Evolutionary conservation across 2,113 vertebrate genomes (phyloP).

Genomic region (Herpailurus yagouaroundi): DNA sequence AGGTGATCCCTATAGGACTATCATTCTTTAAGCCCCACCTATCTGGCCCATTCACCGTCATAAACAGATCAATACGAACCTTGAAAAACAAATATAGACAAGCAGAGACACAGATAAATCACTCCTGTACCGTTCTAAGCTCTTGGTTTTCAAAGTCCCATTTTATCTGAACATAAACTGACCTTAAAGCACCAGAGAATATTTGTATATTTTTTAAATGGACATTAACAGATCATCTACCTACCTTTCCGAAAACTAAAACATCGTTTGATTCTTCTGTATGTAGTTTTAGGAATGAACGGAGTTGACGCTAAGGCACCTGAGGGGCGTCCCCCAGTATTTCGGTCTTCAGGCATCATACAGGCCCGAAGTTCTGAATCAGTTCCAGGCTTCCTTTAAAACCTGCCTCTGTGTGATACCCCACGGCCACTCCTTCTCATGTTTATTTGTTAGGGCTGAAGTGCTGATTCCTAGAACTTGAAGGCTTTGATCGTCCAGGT

Average conservation of each 20-base stretch:
- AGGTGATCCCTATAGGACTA: neutral
- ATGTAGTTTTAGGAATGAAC: constrained; percentile 89
- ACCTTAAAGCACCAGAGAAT: neutral
- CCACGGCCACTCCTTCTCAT: constrained; percentile 41
- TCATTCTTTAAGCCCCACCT: neutral
- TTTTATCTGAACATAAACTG: neutral
- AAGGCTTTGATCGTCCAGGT: constrained; percentile 71
- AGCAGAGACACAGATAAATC: constrained; percentile 72
- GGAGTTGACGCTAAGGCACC: constrained; percentile 86
- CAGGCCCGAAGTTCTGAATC: constrained; percentile 68
- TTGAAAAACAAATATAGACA: constrained; percentile 27
- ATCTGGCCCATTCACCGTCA: neutral
- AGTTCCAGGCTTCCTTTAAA: constrained; percentile 66
- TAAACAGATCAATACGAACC: constrained; percentile 39
- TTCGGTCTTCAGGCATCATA: constrained; percentile 89
- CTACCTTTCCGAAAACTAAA: constrained; percentile 92
- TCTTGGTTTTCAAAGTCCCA: constrained; percentile 29
- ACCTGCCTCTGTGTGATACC: constrained; percentile 63
- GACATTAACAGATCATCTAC: constrained; percentile 73
- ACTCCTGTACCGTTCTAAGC: constrained; percentile 16
- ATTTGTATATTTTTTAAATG: neutral
- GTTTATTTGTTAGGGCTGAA: constrained; percentile 53
- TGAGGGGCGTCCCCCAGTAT: constrained; percentile 84
- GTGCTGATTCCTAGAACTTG: constrained; percentile 65
- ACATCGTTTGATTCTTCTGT: constrained; percentile 91